Base-by-base conservation (phyloP, 2,797 vertebrate species). In the Phataginus tetradactyla region DNA sequence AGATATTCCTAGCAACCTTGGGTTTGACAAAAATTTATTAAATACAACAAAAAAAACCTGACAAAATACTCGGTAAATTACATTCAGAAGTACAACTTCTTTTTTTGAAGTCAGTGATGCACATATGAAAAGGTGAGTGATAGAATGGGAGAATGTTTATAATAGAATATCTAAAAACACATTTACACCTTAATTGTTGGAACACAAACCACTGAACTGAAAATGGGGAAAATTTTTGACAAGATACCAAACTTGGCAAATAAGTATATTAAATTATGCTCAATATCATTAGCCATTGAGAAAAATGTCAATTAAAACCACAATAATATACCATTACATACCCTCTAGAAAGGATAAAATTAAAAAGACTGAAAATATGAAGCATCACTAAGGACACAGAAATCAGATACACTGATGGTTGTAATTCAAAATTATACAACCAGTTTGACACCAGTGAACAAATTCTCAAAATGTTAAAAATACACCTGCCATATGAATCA, bases 231-330 rank as follows among this genome's bases (percentile, higher is more conserved):
- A 85, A 71, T 86, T 77, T 45, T 92, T 95, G 59, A 71, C 23
- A 86, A 42, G 23, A 64, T 84, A 45, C 53, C 2, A 10, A 34
- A 69, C 1, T 61, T 14, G 64, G 17, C 84, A 79, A 80, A 37
- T 86, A 69, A 4, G 14, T 34, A 71, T 29, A 21, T 74, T 93
- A 79, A 88, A 37, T 61, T 34, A 68, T 32, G 20, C 20, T 74
- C 25, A 55, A 29, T 74, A 42, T 63, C 34, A 69, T 69, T 64
- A 69, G 32, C 15, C 9, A 3, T 57, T 87, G 55, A 81, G 84
- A 90, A 91, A 91, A 79, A 49, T 32, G 9, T 92, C 25, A 81
- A 86, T n/a, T 79, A 79, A 92, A 89, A 68, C n/a, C 11, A n/a
- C 45, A 72, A 49, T 59, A 53, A 61, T 14, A 32, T 79, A 27